Base-by-base conservation (phyloP, 2,888 invertebrate genomes). In the Lycocerus yunnanus region DNA sequence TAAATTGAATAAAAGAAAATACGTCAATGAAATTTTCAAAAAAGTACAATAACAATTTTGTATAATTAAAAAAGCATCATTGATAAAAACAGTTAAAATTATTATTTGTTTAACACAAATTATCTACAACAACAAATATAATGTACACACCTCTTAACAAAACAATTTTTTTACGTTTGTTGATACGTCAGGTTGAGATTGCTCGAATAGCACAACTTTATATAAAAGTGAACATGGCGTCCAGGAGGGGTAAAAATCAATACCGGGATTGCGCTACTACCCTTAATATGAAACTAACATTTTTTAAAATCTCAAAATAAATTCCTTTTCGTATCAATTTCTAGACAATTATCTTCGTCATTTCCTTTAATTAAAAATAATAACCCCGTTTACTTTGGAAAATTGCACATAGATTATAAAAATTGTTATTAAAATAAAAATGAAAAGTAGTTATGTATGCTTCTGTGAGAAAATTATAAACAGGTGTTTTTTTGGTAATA, bases 161-260 rank as follows among this genome's bases (percentile, higher is more conserved):
- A 16, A 61, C 18, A 18, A 16, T 16, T 16, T 66, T 66, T 21
- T 24, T 66, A 15, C 14, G 10, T 15, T 24, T 24, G 66, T 21
- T 66, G 15, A 24, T 66, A 24, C 13, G 24, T 15, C 15, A 14
- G 15, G 21, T 24, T 20, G 21, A 27, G 21, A 43, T 15, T 18
- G 43, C 27, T 43, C 72, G 76, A 68, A 76, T 73, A 78, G 79
- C 79, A 80, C 81, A 82, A 82, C 81, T 80, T 80, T 82, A 82
- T 63, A 76, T 77, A 79, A 83, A 81, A 83, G 81, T 82, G 80
- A 80, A 79, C 83, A 84, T 84, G 84, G 85, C 84, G 82, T 81
- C 82, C 77, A 78, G 76, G 80, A 80, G 81, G 77, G 78, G 77
- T 79, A 82, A 81, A 83, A 83, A 85, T 85, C 85, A 84, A 85